Conservation (phyloP, 1,140 invertebrate species). For the Drosophila rufa region DNA sequence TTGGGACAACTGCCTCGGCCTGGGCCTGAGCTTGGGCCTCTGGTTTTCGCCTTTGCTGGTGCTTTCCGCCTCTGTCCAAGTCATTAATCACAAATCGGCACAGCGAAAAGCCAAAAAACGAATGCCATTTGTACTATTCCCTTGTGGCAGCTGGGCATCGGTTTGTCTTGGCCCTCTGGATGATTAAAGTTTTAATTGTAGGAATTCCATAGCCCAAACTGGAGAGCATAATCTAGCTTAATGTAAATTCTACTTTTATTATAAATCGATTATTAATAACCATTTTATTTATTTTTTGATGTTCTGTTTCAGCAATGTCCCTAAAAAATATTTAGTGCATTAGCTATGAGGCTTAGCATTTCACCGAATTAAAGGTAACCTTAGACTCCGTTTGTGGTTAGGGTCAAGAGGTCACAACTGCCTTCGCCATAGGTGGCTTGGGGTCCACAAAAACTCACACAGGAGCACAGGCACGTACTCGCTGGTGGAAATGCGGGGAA, state of each 20-base stretch:
- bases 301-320: no score
- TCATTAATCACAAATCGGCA: slow-evolving; percentile 79
- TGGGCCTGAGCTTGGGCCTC: not conserved
- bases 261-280: not conserved
- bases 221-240: not conserved
- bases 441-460: slow-evolving; percentile 5
- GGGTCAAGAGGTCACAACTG: slow-evolving; percentile 1
- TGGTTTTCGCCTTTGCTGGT: slow-evolving; percentile 4
- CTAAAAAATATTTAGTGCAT: no score
- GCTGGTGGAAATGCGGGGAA: slow-evolving; percentile 53
- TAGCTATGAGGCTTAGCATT: not conserved
- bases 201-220: slow-evolving; percentile 7
- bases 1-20: slow-evolving; percentile 19
- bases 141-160: slow-evolving; percentile 15
- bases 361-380: not conserved
- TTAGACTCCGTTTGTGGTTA: not conserved
- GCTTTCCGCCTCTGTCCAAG: slow-evolving; percentile 25
- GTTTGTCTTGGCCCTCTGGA: slow-evolving; percentile 29
- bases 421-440: slow-evolving; percentile 2
- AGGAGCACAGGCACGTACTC: slow-evolving; percentile 26
- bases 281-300: no score
- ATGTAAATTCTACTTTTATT: not conserved
- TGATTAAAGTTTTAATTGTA: slow-evolving; percentile 68
- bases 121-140: slow-evolving; percentile 65
- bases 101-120: slow-evolving; percentile 66